These are phyloP conservation scores for Cecropterus lyciades DNA, from an alignment of 1,140 invertebrate species.

Conservation along the genomic window DNA sequence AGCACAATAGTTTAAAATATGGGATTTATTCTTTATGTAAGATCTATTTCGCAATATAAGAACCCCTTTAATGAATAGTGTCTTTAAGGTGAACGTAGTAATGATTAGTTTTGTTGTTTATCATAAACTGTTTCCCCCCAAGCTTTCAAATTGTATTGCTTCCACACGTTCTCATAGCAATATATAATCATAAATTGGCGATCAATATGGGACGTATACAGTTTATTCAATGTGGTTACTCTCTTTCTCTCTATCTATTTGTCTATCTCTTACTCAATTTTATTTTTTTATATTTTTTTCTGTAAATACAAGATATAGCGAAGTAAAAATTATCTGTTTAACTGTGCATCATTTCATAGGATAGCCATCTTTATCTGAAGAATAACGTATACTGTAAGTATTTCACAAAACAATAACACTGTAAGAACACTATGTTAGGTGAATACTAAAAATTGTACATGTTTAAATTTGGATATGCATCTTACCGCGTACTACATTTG, in stretches of 20 bases:
- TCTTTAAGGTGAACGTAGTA: slow-evolving; percentile 10
- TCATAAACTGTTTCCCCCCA: slow-evolving; percentile 33
- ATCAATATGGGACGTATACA: slow-evolving; percentile 27
- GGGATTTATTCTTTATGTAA: slow-evolving; percentile 44
- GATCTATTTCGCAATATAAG: slow-evolving; percentile 31
- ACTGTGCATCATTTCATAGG: slow-evolving; percentile 88
- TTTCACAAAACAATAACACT: slow-evolving; percentile 84
- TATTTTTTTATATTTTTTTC: slow-evolving; percentile 67
- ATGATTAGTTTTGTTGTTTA: slow-evolving; percentile 27
- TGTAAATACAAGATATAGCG: slow-evolving; percentile 83
- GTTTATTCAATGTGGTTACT: slow-evolving; percentile 20
- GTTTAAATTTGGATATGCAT: slow-evolving; percentile 62
- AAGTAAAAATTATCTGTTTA: slow-evolving; percentile 87
- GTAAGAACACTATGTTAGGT: slow-evolving; percentile 82
- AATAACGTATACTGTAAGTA: slow-evolving; percentile 86
- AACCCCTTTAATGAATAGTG: slow-evolving; percentile 24
- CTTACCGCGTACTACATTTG: slow-evolving; percentile 55
- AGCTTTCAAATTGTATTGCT: slow-evolving; percentile 52
- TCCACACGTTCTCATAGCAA: slow-evolving; percentile 28
- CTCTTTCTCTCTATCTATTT: slow-evolving; percentile 6
- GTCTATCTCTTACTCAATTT: slow-evolving; percentile 54
- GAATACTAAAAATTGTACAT: slow-evolving; percentile 72
- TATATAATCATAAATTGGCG: slow-evolving; percentile 12
- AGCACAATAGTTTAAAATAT: slow-evolving; percentile 45
- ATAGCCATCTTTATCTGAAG: slow-evolving; percentile 86